These are phyloP conservation scores for Hiodon tergisus DNA, from an alignment of 2,113 vertebrate species.

Conservation along the genomic window DNA sequence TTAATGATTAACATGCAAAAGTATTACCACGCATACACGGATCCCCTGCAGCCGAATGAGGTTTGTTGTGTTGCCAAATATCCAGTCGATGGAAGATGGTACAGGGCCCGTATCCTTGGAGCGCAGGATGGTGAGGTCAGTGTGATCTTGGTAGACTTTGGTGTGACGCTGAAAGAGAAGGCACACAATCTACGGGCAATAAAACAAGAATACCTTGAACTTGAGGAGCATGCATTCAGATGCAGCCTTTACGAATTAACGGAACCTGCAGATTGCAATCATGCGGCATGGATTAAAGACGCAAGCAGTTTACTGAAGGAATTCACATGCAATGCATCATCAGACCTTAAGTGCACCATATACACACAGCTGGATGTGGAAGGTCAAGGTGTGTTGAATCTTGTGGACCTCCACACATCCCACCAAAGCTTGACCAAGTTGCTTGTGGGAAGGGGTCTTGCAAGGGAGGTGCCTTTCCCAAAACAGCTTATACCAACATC, in stretches of 20 bases:
- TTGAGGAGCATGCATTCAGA: conserved; percentile 76
- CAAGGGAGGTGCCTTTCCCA: conserved; percentile 23
- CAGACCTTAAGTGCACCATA: conserved; percentile 63
- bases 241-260: conserved; percentile 66
- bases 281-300: conserved; percentile 50
- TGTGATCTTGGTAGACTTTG: conserved; percentile 76
- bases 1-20: conserved; percentile 73
- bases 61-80: conserved; percentile 68
- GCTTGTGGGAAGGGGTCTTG: conserved; percentile 50
- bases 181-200: conserved; percentile 63
- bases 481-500: conserved; percentile 43
- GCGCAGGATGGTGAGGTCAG: conserved; percentile 35
- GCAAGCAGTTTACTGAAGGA: conserved; percentile 46
- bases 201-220: conserved; percentile 57
- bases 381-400: conserved; percentile 55
- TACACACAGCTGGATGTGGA: conserved; percentile 52
- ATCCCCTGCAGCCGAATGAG: conserved; percentile 56
- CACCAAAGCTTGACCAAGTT: conserved; percentile 47
- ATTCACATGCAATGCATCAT: conserved; percentile 47
- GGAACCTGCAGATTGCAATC: conserved; percentile 43
- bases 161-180: conserved; percentile 57
- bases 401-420: conserved; percentile 71
- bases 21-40: conserved; percentile 60
- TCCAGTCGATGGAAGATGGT: conserved; percentile 67
- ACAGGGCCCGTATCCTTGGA: conserved; percentile 64